phyloP scores from a whole-genome alignment of 2,797 vertebrate species.

The Sylvilagus floridanus region DNA sequence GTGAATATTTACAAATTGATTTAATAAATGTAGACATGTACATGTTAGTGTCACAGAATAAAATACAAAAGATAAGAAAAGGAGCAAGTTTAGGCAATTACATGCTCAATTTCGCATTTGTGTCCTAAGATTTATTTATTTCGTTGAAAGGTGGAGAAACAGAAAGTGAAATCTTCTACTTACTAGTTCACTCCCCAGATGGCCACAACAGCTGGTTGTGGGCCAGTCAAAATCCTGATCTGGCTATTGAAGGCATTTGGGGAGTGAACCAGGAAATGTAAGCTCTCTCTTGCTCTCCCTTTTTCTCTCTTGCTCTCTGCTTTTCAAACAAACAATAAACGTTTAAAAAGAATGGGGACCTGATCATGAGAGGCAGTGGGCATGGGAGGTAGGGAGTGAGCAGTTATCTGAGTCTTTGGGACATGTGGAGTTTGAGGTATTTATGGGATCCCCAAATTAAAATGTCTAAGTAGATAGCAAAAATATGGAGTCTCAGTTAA shows the following conservation, averaged over 20 bases:
- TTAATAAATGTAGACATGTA: neutral
- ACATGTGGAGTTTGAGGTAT: neutral
- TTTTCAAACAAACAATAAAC: no score
- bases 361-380: neutral
- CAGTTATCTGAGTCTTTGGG: neutral
- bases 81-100: neutral
- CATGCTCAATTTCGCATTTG: neutral
- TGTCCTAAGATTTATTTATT: constrained; percentile 32
- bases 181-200: no score
- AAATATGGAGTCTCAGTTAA: neutral
- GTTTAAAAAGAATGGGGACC: neutral
- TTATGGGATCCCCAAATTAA: neutral
- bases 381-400: neutral
- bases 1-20: constrained; percentile 19
- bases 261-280: no score
- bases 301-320: no score
- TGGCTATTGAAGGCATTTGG: no score
- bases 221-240: no score
- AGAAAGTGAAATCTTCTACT: no score
- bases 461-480: neutral
- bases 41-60: constrained; percentile 28
- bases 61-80: neutral
- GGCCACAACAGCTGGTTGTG: no score
- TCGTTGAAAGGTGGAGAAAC: neutral
- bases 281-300: no score